Evolutionary conservation across 2,888 invertebrate species (phyloP).

Genomic region (Erebia epiphron): DNA sequence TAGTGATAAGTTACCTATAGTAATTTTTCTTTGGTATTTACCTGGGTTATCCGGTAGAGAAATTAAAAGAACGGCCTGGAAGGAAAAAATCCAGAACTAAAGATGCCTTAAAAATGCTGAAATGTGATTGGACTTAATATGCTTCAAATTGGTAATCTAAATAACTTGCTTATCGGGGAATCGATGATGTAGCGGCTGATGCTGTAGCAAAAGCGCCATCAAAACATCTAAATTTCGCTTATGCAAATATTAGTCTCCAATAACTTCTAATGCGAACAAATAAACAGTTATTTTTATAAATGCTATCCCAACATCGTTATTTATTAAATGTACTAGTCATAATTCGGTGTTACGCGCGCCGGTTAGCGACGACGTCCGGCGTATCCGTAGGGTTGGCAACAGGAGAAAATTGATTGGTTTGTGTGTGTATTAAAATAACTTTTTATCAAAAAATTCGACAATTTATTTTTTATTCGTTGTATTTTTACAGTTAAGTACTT

Average conservation of each 20-base stretch:
- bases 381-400: conserved; percentile 55
- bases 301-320: conserved; percentile 24
- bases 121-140: no score
- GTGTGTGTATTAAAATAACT: no score
- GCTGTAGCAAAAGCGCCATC: conserved; percentile 1
- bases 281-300: conserved; percentile 22
- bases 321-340: conserved; percentile 41
- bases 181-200: neutral
- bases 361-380: conserved; percentile 57
- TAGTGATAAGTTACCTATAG: no score
- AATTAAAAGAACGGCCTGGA: no score
- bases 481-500: no score
- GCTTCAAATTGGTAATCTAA: neutral
- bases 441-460: neutral
- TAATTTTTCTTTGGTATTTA: no score
- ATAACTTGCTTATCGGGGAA: neutral
- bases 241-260: conserved; percentile 12
- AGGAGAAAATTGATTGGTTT: conserved; percentile 50
- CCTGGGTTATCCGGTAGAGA: no score
- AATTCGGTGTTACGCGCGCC: conserved; percentile 50
- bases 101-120: no score
- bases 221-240: neutral
- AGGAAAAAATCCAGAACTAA: no score
- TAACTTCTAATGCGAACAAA: neutral
- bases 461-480: neutral